These are phyloP conservation scores for Diachrysia chrysitis DNA, from an alignment of 2,888 invertebrate species.

Conservation along the genomic window DNA sequence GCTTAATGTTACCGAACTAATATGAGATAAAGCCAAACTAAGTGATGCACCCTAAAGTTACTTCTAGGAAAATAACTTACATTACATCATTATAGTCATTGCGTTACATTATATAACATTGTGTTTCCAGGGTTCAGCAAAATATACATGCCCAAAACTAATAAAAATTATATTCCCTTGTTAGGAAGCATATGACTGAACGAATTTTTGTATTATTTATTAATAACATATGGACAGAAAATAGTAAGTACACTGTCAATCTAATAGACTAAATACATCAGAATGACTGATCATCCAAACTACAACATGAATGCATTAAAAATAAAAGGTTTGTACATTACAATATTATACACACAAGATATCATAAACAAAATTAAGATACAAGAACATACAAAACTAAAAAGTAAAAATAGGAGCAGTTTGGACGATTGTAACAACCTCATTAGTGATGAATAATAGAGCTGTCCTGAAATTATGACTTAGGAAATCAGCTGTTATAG, in stretches of 20 bases:
- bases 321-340: constrained; percentile 55
- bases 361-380: constrained; percentile 42
- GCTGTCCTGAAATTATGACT: constrained; percentile 87
- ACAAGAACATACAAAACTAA: constrained; percentile 44
- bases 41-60: constrained; percentile 85
- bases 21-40: constrained; percentile 85
- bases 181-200: constrained; percentile 87
- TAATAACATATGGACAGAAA: constrained; percentile 78
- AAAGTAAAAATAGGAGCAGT: constrained; percentile 72
- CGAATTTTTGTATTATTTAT: constrained; percentile 75
- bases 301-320: constrained; percentile 69
- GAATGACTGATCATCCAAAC: constrained; percentile 85
- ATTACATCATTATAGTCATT: constrained; percentile 77
- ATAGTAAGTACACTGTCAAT: constrained; percentile 74
- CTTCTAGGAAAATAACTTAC: constrained; percentile 78
- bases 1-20: constrained; percentile 61
- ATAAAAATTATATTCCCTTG: constrained; percentile 86
- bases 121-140: constrained; percentile 81
- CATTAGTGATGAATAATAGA: constrained; percentile 89
- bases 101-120: constrained; percentile 65
- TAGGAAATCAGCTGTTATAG: constrained; percentile 88
- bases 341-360: constrained; percentile 49
- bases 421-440: constrained; percentile 81
- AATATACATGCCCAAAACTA: constrained; percentile 88
- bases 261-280: constrained; percentile 80